Percentiles rank a stretch among this genome's conserved stretches.
Conservation (phyloP, 1,140 invertebrate species). For the Nasonia giraulti region DNA sequence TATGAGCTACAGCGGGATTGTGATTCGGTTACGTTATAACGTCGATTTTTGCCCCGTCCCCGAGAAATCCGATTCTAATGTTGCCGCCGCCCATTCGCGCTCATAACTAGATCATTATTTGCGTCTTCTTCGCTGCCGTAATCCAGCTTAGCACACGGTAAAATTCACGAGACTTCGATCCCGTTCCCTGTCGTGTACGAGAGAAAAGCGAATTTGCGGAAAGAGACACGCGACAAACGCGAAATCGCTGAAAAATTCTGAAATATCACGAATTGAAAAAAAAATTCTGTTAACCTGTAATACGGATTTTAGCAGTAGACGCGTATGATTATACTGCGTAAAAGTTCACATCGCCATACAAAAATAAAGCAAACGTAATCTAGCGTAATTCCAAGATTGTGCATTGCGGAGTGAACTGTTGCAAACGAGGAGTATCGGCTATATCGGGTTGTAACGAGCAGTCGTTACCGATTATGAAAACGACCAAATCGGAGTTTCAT, state of each 20-base stretch:
- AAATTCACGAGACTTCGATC: background rate
- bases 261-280: too few species aligned
- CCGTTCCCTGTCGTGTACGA: background rate
- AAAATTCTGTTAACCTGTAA: too few species aligned
- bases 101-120: background rate
- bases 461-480: conserved; percentile 36
- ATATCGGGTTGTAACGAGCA: conserved; percentile 13
- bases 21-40: background rate
- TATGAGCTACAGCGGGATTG: too few species aligned
- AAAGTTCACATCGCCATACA: too few species aligned
- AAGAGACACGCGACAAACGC: background rate
- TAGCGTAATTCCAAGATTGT: too few species aligned
- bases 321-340: too few species aligned
- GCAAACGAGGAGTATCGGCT: background rate
- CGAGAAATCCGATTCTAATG: background rate
- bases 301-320: too few species aligned
- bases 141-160: background rate
- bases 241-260: too few species aligned
- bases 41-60: background rate
- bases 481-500: conserved; percentile 37
- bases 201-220: background rate
- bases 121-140: background rate
- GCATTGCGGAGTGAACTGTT: background rate
- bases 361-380: too few species aligned
- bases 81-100: background rate